Base-by-base conservation (phyloP, 2,888 invertebrate genomes). In the Campaea margaritaria region DNA sequence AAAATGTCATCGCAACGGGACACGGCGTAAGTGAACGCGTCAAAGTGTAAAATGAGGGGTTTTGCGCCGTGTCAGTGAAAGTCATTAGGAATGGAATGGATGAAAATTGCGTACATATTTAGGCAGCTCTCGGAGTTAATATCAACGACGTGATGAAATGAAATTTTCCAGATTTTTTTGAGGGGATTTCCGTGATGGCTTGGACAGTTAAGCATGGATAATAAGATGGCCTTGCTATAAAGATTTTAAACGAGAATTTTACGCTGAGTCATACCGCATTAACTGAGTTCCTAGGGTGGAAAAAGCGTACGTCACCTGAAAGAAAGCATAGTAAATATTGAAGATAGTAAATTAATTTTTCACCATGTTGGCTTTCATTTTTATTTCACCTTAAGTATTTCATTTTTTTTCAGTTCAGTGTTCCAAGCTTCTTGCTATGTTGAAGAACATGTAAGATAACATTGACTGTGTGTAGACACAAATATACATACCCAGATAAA, bases 1-100 rank as follows among this genome's bases (percentile, higher is more conserved):
- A 83, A 88, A 89, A 91, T 88, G 86, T 89, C 89, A 90, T 85
- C 82, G 85, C 81, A 80, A 85, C 85, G 88, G 85, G 83, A 87
- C 87, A 85, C 86, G 83, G 83, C 84, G 87, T 88, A 90, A 91
- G 91, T 89, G 91, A 89, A 91, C 87, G 92, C 92, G 91, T 89
- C 91, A 91, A 91, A 91, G 91, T 92, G 91, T 91, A 91, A 91
- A 92, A 92, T 89, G 91, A 91, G 92, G 90, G 91, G 89, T 89
- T 90, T 91, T 83, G 83, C 89, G 86, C 79, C 86, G 85, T 89
- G 91, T 90, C 91, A 91, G 87, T 85, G 89, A 88, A 91, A 92
- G 92, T 92, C 92, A 91, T 92, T 91, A 92, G 89, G 87, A 91
- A 82, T 76, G 90, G 88, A 90, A 90, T 89, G 89, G 87, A 89